Evolutionary conservation across 2,797 vertebrate species (phyloP).

Genomic region (Thalassophryne amazonica): DNA sequence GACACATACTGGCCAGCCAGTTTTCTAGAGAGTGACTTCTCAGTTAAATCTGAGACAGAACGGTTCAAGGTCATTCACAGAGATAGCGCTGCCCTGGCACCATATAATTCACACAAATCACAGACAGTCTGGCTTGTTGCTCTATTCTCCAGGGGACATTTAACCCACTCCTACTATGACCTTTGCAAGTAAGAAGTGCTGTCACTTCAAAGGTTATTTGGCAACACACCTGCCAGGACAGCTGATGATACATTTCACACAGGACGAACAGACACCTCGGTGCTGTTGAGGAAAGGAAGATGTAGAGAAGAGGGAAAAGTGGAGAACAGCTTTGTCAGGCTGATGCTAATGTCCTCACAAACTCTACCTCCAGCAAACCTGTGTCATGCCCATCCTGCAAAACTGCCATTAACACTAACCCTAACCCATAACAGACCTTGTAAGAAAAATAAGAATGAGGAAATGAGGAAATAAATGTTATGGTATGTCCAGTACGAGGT

Average conservation of each 20-base stretch:
- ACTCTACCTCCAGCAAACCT: constrained; percentile 22
- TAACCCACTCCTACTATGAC: constrained; percentile 65
- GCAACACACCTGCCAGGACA: constrained; percentile 67
- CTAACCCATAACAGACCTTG: too few relatives aligned
- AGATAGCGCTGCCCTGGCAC: constrained; percentile 50
- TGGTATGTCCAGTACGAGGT: too few relatives aligned
- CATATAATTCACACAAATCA: constrained; percentile 62
- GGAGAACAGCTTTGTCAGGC: constrained; percentile 46
- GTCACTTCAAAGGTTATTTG: constrained; percentile 68
- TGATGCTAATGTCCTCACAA: constrained; percentile 45
- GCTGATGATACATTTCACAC: constrained; percentile 73
- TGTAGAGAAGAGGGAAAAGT: constrained; percentile 27
- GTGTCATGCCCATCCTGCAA: constrained; percentile 1
- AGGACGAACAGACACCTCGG: constrained; percentile 48
- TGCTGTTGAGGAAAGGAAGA: constrained; percentile 46
- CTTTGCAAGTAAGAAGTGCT: constrained; percentile 63
- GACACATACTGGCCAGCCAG: constrained; percentile 54
- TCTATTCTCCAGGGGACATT: constrained; percentile 62
- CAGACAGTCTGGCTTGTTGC: constrained; percentile 40
- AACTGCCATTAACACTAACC: constrained; percentile 20
- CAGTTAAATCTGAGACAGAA: constrained; percentile 64
- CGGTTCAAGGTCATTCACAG: constrained; percentile 67
- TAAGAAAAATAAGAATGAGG: too few relatives aligned
- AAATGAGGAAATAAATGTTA: too few relatives aligned
- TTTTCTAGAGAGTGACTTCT: constrained; percentile 65